Evolutionary conservation across 2,888 invertebrate genomes (phyloP), one percentile per base, ranked within the genome.

Genomic region (Alloplasta piceator): DNA sequence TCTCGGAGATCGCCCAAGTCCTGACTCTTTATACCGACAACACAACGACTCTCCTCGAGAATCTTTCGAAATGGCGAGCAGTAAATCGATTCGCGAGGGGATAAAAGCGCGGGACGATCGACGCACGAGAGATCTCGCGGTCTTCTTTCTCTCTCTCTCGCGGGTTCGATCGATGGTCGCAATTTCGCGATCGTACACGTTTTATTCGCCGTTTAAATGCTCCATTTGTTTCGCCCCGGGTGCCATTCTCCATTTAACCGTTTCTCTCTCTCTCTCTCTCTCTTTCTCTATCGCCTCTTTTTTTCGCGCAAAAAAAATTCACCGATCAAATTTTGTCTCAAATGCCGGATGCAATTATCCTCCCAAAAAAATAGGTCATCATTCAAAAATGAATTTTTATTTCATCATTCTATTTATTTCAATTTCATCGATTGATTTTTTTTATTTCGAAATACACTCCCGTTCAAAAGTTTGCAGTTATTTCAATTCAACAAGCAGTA

Each of bases 141-240:
- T 26, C 1, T 26, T 26, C 26, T 26, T 3, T 26, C 26, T 26
- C 26, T 84, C 78, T 72, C 82, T 78, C 83, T 81, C 78, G 76
- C 78, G 67, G 43, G 60, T 66, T 78, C 85, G 87, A 88, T 88
- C 86, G 87, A 87, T 87, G 85, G 70, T 82, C 81, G 85, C 80
- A 85, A 87, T 86, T 86, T 85, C 78, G 73, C 82, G 81, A 78
- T 81, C 75, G 80, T 82, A 83, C 84, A 82, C 80, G 85, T 88
- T 68, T 87, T 84, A 86, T 82, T 81, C 58, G 38, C 82, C 84
- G 80, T 85, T 86, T 88, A 60, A 86, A 86, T 86, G 87, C 85
- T 86, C 86, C 86, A 86, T 87, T 88, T 86, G 84, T 84, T 85
- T 82, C 87, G 73, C 86, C 85, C 72, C 83, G 84, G 88, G 85